A percentile compares a stretch with the other conserved stretches of the same genome.
Evolutionary conservation across 2,113 vertebrate genomes (phyloP).

Genomic region (Nothoprocta perdicaria): DNA sequence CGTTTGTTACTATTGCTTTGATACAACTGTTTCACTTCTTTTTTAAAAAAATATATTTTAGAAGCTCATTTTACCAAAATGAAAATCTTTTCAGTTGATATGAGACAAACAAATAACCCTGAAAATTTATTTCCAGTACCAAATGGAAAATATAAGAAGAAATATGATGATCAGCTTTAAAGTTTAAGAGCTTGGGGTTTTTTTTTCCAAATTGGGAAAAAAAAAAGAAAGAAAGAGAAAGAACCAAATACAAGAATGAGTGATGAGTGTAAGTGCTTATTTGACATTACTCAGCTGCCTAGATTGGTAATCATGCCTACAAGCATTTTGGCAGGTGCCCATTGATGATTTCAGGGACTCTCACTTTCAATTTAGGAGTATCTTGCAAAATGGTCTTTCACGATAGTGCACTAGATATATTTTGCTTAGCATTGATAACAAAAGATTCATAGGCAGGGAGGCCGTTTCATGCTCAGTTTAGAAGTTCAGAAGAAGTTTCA

Average conservation of each 20-base stretch:
- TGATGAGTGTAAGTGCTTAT: neutral
- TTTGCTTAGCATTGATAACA: neutral
- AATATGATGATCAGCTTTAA: neutral
- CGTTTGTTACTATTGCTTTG: neutral
- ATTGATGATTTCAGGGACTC: neutral
- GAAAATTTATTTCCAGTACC: neutral
- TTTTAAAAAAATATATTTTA: neutral
- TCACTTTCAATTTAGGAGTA: neutral
- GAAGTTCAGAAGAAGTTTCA: neutral
- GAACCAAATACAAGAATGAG: neutral
- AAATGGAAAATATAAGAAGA: neutral
- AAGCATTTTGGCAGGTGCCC: neutral
- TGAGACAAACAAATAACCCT: neutral
- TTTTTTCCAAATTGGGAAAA: no score
- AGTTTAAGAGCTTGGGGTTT: neutral
- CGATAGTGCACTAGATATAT: neutral
- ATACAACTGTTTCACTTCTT: neutral
- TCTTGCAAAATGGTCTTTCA: neutral
- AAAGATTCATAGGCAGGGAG: neutral
- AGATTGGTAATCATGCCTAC: neutral
- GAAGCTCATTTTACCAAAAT: neutral
- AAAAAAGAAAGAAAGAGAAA: neutral
- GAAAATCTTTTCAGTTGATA: neutral
- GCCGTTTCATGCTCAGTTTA: neutral
- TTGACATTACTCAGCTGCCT: neutral